A percentile compares a stretch with the other conserved stretches of the same genome.
phyloP scores from a whole-genome alignment of 92 coral and sea anemone species.

The Ricordea florida region DNA sequence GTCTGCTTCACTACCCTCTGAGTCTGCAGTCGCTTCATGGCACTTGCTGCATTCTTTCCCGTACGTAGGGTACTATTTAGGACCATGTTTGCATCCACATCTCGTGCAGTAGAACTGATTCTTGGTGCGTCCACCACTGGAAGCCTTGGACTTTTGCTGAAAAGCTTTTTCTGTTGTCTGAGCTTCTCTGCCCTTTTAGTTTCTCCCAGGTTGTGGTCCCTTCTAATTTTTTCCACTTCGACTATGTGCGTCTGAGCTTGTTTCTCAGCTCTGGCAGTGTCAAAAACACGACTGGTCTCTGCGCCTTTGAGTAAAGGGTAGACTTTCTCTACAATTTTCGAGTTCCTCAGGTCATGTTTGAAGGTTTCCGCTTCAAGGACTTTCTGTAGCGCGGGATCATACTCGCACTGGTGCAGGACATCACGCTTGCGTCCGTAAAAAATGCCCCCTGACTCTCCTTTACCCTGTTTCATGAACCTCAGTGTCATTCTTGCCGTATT shows the following conservation, averaged over 20 bases:
- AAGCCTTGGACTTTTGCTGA: conserved; percentile 50
- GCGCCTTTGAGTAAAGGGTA: conserved; percentile 67
- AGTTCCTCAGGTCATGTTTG: conserved; percentile 62
- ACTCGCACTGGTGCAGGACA: conserved; percentile 76
- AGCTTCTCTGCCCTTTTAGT: conserved; percentile 76
- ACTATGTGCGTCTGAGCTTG: conserved; percentile 70
- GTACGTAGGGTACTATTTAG: conserved; percentile 63
- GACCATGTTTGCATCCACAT: conserved; percentile 68
- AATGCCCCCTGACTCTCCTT: conserved; percentile 71
- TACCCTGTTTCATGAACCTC: conserved; percentile 72
- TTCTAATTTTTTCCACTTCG: conserved; percentile 69
- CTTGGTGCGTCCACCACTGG: conserved; percentile 54
- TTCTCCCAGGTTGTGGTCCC: conserved; percentile 77
- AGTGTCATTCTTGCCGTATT: conserved; percentile 71
- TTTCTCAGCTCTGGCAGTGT: conserved; percentile 79
- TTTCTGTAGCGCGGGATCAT: conserved; percentile 63
- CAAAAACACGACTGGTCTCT: conserved; percentile 66
- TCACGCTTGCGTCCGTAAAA: conserved; percentile 67
- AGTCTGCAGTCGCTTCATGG: conserved; percentile 59
- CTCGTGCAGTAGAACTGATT: conserved; percentile 58
- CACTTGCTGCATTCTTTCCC: conserved; percentile 74
- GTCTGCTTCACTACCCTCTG: conserved; percentile 59
- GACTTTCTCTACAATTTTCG: conserved; percentile 72
- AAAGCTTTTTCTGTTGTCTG: conserved; percentile 64
- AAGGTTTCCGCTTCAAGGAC: conserved; percentile 70